Conservation (phyloP, 2,888 invertebrate species). For the Sarcophaga carnaria region DNA sequence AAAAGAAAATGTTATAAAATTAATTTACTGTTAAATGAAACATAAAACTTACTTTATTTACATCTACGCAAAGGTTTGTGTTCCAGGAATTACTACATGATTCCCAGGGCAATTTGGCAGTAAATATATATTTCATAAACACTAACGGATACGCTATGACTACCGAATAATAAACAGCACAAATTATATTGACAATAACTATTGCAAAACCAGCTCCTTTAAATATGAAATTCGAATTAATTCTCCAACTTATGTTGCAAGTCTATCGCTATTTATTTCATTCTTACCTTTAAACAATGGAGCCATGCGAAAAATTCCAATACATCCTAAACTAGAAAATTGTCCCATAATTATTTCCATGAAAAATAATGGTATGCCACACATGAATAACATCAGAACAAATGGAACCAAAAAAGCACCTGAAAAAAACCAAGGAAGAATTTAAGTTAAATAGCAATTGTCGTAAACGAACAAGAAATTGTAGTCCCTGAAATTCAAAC, state of each 20-base stretch:
- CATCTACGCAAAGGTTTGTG: constrained; percentile 86
- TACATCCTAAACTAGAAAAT: constrained; percentile 91
- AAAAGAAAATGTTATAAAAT: not conserved
- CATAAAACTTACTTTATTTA: constrained; percentile 70
- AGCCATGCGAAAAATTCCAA: constrained; percentile 90
- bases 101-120: constrained; percentile 88
- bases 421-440: constrained; percentile 50
- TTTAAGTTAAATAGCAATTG: not conserved
- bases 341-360: constrained; percentile 94
- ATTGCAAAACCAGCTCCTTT: constrained; percentile 93
- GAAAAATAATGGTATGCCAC: constrained; percentile 94
- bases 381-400: constrained; percentile 89
- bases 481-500: too few relatives aligned
- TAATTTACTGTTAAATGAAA: not conserved
- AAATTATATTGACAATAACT: constrained; percentile 90
- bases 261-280: too few relatives aligned
- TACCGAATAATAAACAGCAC: constrained; percentile 92
- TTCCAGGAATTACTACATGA: constrained; percentile 92
- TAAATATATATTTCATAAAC: constrained; percentile 88
- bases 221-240: not conserved
- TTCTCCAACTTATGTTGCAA: too few relatives aligned
- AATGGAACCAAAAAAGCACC: constrained; percentile 93
- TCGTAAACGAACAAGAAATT: not conserved
- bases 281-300: constrained; percentile 92
- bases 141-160: constrained; percentile 92